These are phyloP conservation scores for Thymallus thymallus DNA, from an alignment of 2,113 vertebrate species.

Conservation along the genomic window DNA sequence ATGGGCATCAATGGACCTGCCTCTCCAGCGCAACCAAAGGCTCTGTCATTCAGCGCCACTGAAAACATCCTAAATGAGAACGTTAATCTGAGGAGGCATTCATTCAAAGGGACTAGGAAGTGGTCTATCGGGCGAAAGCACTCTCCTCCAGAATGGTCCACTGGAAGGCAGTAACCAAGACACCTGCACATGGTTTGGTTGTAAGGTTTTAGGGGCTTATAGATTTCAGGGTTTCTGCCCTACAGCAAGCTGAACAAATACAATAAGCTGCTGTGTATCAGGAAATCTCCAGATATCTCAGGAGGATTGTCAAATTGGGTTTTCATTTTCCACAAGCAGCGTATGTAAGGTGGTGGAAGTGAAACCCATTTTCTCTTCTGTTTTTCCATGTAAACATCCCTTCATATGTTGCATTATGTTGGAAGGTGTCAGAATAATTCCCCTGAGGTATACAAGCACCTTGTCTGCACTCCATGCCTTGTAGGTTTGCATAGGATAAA, in stretches of 20 bases:
- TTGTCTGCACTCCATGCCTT: slow-evolving; percentile 47
- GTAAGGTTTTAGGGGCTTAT: too few relatives aligned
- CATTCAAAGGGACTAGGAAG: slow-evolving; percentile 48
- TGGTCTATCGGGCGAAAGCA: slow-evolving; percentile 51
- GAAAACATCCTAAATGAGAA: slow-evolving; percentile 75
- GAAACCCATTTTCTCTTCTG: neutral
- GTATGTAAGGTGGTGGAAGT: too few relatives aligned
- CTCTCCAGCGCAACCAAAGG: slow-evolving; percentile 60
- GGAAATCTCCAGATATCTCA: too few relatives aligned
- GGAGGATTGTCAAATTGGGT: too few relatives aligned
- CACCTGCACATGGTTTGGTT: neutral
- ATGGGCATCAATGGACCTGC: slow-evolving; percentile 81
- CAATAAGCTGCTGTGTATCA: too few relatives aligned
- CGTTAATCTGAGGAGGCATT: slow-evolving; percentile 56
- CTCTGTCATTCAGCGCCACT: slow-evolving; percentile 66
- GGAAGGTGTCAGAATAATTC: slow-evolving; percentile 38
- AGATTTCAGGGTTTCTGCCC: too few relatives aligned
- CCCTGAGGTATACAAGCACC: slow-evolving; percentile 49
- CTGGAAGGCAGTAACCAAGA: slow-evolving; percentile 14
- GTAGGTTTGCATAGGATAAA: slow-evolving; percentile 25
- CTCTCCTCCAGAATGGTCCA: slow-evolving; percentile 56
- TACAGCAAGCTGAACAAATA: too few relatives aligned
- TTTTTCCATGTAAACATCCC: neutral
- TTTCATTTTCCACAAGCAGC: too few relatives aligned
- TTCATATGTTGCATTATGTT: neutral